Evolutionary conservation across 2,113 vertebrate genomes (phyloP).

Genomic region (Sigmodon hispidus): DNA sequence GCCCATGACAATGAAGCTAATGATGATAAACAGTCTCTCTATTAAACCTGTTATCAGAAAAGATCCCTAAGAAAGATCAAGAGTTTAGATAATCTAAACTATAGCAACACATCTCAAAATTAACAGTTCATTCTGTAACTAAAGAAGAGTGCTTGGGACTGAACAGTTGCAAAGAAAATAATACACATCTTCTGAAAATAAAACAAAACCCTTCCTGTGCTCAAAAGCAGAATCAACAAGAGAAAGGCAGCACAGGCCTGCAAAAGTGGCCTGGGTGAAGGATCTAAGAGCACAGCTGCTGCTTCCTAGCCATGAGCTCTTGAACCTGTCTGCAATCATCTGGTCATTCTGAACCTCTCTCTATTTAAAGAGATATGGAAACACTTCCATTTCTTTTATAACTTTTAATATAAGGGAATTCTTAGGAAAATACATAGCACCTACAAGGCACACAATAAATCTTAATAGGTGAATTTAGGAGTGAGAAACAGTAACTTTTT

Average conservation of each 20-base stretch:
- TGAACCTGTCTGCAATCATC: background rate
- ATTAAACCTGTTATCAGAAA: background rate
- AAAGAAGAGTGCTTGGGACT: background rate
- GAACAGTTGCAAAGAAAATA: background rate
- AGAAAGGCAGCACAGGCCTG: background rate
- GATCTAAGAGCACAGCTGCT: background rate
- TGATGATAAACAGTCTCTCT: constrained; percentile 24
- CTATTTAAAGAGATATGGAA: background rate
- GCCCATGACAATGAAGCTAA: background rate
- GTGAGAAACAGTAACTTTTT: constrained; percentile 12
- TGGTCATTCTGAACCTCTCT: constrained; percentile 3
- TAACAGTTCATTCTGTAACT: background rate
- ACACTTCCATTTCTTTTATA: background rate
- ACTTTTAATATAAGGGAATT: background rate
- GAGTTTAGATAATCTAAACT: background rate
- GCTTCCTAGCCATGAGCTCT: background rate
- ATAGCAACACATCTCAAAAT: background rate
- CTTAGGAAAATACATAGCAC: background rate
- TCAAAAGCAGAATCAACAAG: background rate
- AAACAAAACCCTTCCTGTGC: background rate
- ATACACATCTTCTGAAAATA: background rate
- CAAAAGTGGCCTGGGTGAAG: background rate
- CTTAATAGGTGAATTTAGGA: constrained; percentile 10
- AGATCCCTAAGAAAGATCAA: background rate
- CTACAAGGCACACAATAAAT: constrained; percentile 12